Conservation (phyloP, 2,113 vertebrate species). For the Xiphias gladius region DNA sequence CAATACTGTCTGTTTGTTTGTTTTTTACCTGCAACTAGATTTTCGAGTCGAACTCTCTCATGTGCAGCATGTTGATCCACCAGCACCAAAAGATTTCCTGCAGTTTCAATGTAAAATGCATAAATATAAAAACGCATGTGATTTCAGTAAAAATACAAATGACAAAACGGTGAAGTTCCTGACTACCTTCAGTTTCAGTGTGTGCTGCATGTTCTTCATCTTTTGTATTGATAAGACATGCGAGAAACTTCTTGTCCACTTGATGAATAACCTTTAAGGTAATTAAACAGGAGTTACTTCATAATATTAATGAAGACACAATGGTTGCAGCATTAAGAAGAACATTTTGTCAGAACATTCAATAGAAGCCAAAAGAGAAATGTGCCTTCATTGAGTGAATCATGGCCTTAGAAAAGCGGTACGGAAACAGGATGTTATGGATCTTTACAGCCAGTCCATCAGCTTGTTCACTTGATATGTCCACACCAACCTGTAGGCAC, state of each 20-base stretch:
- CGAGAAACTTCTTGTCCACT: conserved; percentile 98
- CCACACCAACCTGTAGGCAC: conserved; percentile 88
- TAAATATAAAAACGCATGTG: conserved; percentile 1
- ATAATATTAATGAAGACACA: neutral
- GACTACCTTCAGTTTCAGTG: conserved; percentile 67
- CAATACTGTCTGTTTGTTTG: neutral
- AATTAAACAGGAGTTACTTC: conserved; percentile 11
- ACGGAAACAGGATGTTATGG: conserved; percentile 95
- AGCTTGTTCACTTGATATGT: conserved; percentile 90
- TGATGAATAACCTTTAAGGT: conserved; percentile 93
- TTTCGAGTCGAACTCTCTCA: conserved; percentile 94
- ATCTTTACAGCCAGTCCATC: conserved; percentile 92
- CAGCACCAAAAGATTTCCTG: conserved; percentile 92
- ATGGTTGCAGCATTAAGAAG: neutral
- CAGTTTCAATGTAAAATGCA: conserved; percentile 31
- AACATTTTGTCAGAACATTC: neutral
- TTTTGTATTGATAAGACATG: conserved; percentile 93
- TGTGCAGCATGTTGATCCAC: conserved; percentile 98
- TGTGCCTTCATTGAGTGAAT: conserved; percentile 93
- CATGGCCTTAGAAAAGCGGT: conserved; percentile 97
- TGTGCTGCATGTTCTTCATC: conserved; percentile 59
- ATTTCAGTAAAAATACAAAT: neutral
- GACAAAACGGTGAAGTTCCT: neutral
- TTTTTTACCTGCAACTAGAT: conserved; percentile 88
- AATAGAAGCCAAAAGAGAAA: neutral